A percentile compares a stretch with the other conserved stretches of the same genome.
Evolutionary conservation across 2,113 vertebrate species (phyloP).

Genomic region (Naja naja): DNA sequence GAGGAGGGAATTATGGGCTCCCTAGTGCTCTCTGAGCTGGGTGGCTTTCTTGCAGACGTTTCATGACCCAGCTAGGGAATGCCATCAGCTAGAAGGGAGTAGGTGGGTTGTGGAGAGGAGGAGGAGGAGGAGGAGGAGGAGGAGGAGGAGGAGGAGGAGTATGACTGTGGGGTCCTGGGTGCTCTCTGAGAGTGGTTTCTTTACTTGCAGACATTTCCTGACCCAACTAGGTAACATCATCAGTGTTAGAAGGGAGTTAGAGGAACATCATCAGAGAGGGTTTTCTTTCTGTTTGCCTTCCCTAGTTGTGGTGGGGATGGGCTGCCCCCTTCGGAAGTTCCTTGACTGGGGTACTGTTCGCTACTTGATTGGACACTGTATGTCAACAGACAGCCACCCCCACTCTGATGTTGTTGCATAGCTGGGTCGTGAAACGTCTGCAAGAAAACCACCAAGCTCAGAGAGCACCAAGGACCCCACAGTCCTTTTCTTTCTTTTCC

Average conservation of each 20-base stretch:
- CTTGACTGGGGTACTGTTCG: not conserved
- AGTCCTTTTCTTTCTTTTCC: no score
- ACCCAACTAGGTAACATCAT: not conserved
- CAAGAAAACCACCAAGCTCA: not conserved
- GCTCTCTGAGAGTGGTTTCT: rapidly evolving
- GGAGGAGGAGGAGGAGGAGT: no score
- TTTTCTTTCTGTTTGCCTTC: not conserved
- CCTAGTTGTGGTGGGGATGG: no score
- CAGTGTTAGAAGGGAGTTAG: not conserved
- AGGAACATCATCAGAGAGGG: not conserved
- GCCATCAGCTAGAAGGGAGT: no score
- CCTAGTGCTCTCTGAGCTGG: no score
- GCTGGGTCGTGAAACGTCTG: not conserved
- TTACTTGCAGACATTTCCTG: not conserved
- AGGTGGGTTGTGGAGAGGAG: no score
- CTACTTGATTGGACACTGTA: not conserved
- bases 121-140: no score
- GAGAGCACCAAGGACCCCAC: not conserved
- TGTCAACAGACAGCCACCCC: not conserved
- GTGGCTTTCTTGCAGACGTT: no score
- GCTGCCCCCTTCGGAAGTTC: not conserved
- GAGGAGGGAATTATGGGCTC: no score
- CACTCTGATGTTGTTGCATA: not conserved
- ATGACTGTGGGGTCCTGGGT: no score
- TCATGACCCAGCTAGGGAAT: no score